phyloP scores from a whole-genome alignment of 2,113 vertebrate species.

The Ardeotis arabs region DNA sequence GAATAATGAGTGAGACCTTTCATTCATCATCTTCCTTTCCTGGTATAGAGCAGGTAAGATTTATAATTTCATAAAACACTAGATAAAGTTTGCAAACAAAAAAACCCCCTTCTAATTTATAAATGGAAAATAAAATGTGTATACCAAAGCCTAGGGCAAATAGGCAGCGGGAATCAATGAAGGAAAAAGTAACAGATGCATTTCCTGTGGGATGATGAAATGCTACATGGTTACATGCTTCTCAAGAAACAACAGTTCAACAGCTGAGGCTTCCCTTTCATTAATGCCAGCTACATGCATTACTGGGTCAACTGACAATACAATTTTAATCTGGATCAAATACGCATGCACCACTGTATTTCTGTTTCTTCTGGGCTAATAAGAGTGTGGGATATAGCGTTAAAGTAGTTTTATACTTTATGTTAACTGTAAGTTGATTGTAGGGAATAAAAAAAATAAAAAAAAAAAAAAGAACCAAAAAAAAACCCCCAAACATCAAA shows the following conservation, averaged over 20 bases:
- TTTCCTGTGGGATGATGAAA: background rate
- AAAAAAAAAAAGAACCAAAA: background rate
- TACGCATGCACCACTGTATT: background rate
- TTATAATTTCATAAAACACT: background rate
- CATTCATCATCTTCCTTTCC: background rate
- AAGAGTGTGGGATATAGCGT: background rate
- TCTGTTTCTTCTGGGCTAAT: background rate
- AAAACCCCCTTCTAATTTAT: background rate
- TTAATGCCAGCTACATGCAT: background rate
- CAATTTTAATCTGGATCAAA: background rate
- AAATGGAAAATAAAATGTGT: background rate
- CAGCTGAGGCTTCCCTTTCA: background rate
- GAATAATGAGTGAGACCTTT: background rate
- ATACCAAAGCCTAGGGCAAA: background rate
- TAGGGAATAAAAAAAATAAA: background rate
- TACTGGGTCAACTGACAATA: constrained; percentile 1
- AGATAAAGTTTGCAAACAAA: background rate
- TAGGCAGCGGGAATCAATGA: background rate
- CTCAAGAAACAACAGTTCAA: background rate
- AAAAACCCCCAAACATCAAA: background rate
- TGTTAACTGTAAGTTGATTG: background rate
- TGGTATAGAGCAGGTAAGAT: background rate
- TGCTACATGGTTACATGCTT: background rate
- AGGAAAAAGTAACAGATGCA: background rate
- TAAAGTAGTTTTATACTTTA: background rate